A percentile compares a stretch with the other conserved stretches of the same genome.
Conservation (phyloP, 2,797 vertebrate genomes). For the Ispidina picta region DNA sequence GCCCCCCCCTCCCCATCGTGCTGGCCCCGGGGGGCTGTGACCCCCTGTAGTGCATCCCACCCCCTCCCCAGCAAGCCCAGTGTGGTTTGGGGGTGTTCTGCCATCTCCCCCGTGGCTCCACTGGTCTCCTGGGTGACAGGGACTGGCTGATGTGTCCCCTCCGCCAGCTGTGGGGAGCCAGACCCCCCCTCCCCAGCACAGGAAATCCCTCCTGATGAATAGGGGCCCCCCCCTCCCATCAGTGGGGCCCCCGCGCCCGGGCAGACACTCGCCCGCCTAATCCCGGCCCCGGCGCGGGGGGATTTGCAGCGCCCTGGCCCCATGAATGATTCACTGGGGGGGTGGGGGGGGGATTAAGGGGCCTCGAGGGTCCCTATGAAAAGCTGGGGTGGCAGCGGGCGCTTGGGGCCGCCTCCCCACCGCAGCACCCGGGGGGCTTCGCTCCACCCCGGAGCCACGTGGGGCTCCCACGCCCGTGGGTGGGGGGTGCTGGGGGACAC, state of each 20-base stretch:
- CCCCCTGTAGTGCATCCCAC: not conserved
- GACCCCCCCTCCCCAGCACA: not conserved
- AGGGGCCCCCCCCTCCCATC: not conserved
- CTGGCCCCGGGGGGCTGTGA: not conserved
- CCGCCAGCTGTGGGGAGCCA: not conserved
- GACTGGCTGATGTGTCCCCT: not conserved
- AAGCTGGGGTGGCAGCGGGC: not conserved
- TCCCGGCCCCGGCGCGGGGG: not conserved
- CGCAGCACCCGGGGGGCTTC: not conserved
- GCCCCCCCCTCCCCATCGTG: not conserved
- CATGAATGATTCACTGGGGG: conserved; percentile 41
- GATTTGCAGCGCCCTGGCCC: conserved; percentile 20
- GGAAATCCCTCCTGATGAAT: conserved; percentile 26
- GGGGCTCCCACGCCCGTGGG: not conserved
- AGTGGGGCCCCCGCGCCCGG: not conserved
- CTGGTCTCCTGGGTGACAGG: not conserved
- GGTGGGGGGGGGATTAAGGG: not conserved
- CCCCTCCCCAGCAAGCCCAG: not conserved
- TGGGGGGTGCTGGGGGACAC: not conserved
- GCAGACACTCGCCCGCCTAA: conserved; percentile 3
- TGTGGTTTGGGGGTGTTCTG: not conserved
- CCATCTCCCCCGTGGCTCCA: too few relatives aligned
- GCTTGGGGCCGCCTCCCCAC: not conserved
- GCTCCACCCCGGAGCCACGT: rapidly evolving
- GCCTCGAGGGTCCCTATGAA: not conserved